phyloP scores from a whole-genome alignment of 1,140 invertebrate species.

The Ips typographus region DNA sequence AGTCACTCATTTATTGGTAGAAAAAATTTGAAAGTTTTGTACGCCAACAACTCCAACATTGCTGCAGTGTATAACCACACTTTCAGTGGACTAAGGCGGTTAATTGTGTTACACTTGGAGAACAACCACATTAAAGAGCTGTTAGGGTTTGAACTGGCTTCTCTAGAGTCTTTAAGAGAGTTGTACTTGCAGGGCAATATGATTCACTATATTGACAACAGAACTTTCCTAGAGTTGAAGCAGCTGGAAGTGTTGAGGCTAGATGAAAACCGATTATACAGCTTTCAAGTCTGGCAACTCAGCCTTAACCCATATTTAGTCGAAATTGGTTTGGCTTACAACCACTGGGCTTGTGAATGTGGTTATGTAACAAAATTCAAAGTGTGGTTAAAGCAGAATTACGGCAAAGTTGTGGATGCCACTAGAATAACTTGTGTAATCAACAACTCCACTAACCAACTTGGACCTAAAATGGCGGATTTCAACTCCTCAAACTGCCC shows the following conservation, averaged over 20 bases:
- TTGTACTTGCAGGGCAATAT: constrained; percentile 86
- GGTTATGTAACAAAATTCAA: constrained; percentile 74
- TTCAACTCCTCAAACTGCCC: constrained; percentile 71
- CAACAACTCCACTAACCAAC: constrained; percentile 62
- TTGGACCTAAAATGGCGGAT: constrained; percentile 63
- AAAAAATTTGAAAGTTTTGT: constrained; percentile 83
- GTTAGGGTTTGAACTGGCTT: constrained; percentile 80
- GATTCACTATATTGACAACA: constrained; percentile 80
- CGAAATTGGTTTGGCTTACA: constrained; percentile 76
- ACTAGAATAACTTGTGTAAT: constrained; percentile 67
- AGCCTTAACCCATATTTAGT: constrained; percentile 74
- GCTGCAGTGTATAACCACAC: constrained; percentile 83
- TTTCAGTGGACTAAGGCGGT: constrained; percentile 79
- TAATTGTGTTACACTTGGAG: constrained; percentile 81
- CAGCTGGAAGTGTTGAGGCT: constrained; percentile 80
- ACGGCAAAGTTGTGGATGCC: constrained; percentile 72
- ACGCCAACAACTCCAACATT: constrained; percentile 86
- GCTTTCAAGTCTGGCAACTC: constrained; percentile 77
- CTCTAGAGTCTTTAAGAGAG: constrained; percentile 76
- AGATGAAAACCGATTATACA: constrained; percentile 80
- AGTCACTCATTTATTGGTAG: constrained; percentile 90
- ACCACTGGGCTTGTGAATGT: constrained; percentile 91
- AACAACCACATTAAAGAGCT: constrained; percentile 80
- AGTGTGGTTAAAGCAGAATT: constrained; percentile 72
- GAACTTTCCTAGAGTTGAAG: constrained; percentile 78